These are phyloP conservation scores for Philhelius pedissequus DNA, from an alignment of 2,888 invertebrate genomes.

Conservation along the genomic window DNA sequence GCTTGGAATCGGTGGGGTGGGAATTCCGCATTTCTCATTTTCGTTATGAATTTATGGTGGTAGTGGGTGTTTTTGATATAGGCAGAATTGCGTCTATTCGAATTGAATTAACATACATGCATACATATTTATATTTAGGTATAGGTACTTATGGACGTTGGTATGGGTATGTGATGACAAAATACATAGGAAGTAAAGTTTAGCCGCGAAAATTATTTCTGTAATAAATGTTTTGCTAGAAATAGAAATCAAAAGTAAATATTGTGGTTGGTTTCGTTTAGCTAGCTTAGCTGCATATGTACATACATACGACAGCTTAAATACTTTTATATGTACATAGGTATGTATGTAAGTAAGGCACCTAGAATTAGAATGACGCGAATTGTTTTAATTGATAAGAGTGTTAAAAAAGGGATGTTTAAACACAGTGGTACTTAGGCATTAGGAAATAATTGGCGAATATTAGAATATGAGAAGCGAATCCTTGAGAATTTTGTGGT, in stretches of 20 bases:
- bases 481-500: too few species aligned
- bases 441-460: too few species aligned
- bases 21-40: not conserved
- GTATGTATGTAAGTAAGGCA: too few species aligned
- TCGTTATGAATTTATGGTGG: not conserved
- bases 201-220: constrained; percentile 25
- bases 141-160: not conserved
- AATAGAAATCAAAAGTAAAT: constrained; percentile 38
- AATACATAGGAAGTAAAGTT: constrained; percentile 35
- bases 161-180: constrained; percentile 3
- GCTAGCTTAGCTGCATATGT: not conserved
- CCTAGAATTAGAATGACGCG: too few species aligned
- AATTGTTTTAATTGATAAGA: too few species aligned
- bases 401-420: too few species aligned
- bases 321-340: too few species aligned
- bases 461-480: too few species aligned
- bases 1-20: constrained; percentile 14
- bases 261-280: constrained; percentile 13
- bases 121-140: not conserved
- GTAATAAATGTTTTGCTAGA: constrained; percentile 28
- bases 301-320: too few species aligned
- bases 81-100: constrained; percentile 4
- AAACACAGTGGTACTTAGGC: too few species aligned
- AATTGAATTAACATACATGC: not conserved
- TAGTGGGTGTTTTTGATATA: not conserved